Percentiles rank a stretch among this genome's conserved stretches.
These are phyloP conservation scores for Dorcus parallelipipedus DNA, from an alignment of 2,888 invertebrate genomes.

Conservation along the genomic window DNA sequence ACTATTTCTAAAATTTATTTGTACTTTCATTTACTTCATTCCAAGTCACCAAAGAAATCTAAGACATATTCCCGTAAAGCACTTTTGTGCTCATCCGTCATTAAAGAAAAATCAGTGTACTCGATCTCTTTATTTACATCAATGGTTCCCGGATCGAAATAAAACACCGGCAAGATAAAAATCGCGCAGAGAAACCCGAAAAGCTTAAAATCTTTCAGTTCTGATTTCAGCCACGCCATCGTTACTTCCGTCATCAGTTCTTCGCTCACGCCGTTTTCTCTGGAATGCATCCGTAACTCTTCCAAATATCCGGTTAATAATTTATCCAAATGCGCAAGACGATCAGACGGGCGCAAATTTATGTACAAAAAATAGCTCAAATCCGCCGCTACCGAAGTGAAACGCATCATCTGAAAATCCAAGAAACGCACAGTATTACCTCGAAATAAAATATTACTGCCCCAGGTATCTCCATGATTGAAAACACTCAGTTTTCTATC, in stretches of 20 bases:
- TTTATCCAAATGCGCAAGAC: slow-evolving; percentile 13
- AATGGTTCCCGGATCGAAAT: slow-evolving; percentile 13
- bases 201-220: slow-evolving; percentile 23
- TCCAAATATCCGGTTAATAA: slow-evolving; percentile 22
- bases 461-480: slow-evolving; percentile 30
- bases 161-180: slow-evolving; percentile 24
- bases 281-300: slow-evolving; percentile 10
- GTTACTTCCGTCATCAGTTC: slow-evolving; percentile 11
- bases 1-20: too few species aligned
- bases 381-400: slow-evolving; percentile 27
- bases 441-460: slow-evolving; percentile 25
- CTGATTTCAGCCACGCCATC: slow-evolving; percentile 24
- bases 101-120: background rate
- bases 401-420: slow-evolving; percentile 30
- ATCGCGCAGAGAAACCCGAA: slow-evolving; percentile 21
- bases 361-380: slow-evolving; percentile 28
- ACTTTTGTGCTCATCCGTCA: slow-evolving; percentile 3
- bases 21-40: too few species aligned
- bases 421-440: slow-evolving; percentile 20
- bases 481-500: slow-evolving; percentile 18
- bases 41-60: background rate
- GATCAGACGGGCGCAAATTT: slow-evolving; percentile 22
- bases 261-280: slow-evolving; percentile 6
- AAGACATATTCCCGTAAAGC: background rate
- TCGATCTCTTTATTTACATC: slow-evolving; percentile 7